Evolutionary conservation across 2,113 vertebrate species (phyloP), one percentile per base, ranked within the genome.

Genomic region (Myrmecophaga tridactyla): DNA sequence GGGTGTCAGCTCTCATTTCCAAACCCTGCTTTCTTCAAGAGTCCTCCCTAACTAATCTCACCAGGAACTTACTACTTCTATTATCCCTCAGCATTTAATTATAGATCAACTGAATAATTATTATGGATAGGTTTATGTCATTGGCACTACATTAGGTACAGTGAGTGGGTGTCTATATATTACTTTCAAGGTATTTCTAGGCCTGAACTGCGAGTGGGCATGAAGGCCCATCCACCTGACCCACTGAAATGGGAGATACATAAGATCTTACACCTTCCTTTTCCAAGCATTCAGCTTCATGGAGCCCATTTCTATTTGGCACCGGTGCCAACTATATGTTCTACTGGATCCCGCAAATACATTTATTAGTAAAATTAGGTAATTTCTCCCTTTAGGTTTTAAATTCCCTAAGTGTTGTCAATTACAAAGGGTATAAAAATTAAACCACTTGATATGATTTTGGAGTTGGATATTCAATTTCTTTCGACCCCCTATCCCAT

Each of bases 41-140:
- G 75, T 76, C 78, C 65, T 62, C 93, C 48, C 69, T 36, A 84
- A 53, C 75, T 85, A 31, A 84, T 81, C 93, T 96, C 87, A 96
- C 89, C 53, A 90, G 72, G 67, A 94, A 73, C 3, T n/a, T 34
- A 84, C 5, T 65, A 58, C 75, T 60, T 69, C 58, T 86, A 25
- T 43, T 25, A 36, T 13, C 43, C 13, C 15, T 93, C 41, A 84
- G 46, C 21, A 88, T 53, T 86, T 25, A 76, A 65, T 72, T 29
- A 81, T 1, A 67, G 46, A 89, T 6, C 34, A 53, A 90, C 91
- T 31, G 62, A 85, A 46, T 69, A 93, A 56, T 62, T 36, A 90
- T 58, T 36, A 70, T 1, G 5, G 12, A 76, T 70, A 81, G 6
- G 53, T 77, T 6, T 21, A 27, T 82, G 65, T 93, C 90, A 81